Evolutionary conservation across 2,797 vertebrate species (phyloP), one percentile per base, ranked within the genome.

Genomic region (Sebastes trivittatus): DNA sequence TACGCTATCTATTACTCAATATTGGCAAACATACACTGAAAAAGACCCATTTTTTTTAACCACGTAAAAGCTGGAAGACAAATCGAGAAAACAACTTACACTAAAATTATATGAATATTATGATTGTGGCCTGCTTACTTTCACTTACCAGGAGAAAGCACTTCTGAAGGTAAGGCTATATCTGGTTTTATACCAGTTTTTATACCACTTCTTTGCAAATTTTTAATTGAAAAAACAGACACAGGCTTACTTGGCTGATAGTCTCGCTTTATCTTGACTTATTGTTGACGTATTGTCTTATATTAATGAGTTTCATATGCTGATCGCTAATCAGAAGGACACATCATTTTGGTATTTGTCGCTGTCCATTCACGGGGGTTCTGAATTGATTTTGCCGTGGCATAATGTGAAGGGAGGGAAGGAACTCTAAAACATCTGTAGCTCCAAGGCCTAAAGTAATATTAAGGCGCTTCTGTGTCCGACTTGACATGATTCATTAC

Each of bases 51-150:
- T 42, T 42, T 42, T 42, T 42, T 42, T 42, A 42, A 42, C 38
- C 38, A 42, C 14, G 18, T 18, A 42, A 42, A 16, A 42, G 38
- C 38, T 42, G 38, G 38, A 7, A 42, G 38, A 42, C 38, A 42
- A 42, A 3, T 63, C 3, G 18, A 0, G n/a, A 36, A 36, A 23
- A 63, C n/a, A 22, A 23, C 6, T 22, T 32, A n/a, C 2, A 34
- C 29, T 0, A 30, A 0, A 60, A 60, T 11, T 3, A 32, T 60
- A 30, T 9, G 0, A 60, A 60, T 60, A 30, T 30, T 60, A 0
- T 20, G 5, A 30, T 20, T 60, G 27, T 30, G 8, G 58, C 58
- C 58, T 60, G 9, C 27, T 20, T n/a, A 32, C 59, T 6, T n/a
- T 1, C 10, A n/a, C 10, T 61, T 29, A 61, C 34, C 34, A 23